Percentiles rank a stretch among this genome's conserved stretches.
Evolutionary conservation across 2,797 vertebrate species (phyloP).

Genomic region (Sebastes steindachneri): DNA sequence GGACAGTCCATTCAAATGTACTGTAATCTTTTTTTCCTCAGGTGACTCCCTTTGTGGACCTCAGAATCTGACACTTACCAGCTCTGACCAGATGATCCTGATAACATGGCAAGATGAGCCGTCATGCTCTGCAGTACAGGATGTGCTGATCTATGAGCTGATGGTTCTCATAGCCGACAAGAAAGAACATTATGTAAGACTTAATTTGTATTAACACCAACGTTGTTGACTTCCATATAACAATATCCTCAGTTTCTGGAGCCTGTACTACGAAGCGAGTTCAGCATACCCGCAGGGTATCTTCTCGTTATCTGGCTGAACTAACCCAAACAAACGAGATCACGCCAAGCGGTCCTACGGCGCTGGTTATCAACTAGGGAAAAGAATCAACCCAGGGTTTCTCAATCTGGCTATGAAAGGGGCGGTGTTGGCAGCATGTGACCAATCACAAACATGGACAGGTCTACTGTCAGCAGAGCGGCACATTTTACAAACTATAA

Average conservation of each 20-base stretch:
- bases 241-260: background rate
- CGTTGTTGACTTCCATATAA: background rate
- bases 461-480: no score
- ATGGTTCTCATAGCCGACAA: conserved; percentile 48
- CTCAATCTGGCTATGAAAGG: no score
- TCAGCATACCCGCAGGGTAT: no score
- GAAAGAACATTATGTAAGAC: conserved; percentile 43
- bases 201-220: background rate
- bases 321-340: no score
- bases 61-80: conserved; percentile 13
- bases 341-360: no score
- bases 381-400: no score
- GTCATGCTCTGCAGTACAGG: conserved; percentile 11
- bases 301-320: no score
- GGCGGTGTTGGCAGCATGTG: no score
- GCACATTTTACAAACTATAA: no score
- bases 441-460: no score
- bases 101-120: conserved; percentile 62
- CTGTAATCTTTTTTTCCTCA: background rate
- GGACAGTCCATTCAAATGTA: background rate
- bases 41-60: conserved; percentile 38
- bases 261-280: no score
- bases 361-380: no score
- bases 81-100: conserved; percentile 11
- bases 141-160: conserved; percentile 63